These are phyloP conservation scores for Onthophagus taurus DNA, from an alignment of 1,140 invertebrate species.

Conservation along the genomic window DNA sequence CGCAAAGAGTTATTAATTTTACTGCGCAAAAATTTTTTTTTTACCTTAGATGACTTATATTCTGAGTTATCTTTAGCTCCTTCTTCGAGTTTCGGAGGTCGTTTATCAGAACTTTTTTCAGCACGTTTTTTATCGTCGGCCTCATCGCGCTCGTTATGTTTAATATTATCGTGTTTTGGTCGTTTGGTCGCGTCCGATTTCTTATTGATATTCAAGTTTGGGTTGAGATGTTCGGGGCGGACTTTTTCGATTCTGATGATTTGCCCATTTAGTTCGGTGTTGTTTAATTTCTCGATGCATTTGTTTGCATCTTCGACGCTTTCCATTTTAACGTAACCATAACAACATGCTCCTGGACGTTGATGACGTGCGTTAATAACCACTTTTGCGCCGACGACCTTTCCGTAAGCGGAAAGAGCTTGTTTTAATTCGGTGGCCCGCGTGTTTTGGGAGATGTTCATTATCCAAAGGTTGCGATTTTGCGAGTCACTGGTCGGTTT, in stretches of 20 bases:
- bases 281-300: conserved; percentile 81
- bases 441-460: conserved; percentile 78
- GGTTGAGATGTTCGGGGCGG: conserved; percentile 10
- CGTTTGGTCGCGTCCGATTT: conserved; percentile 7
- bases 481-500: conserved; percentile 16
- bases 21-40: background rate
- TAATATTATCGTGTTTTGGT: conserved; percentile 1
- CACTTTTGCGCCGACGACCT: conserved; percentile 93
- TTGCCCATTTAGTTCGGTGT: conserved; percentile 83
- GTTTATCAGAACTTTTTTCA: conserved; percentile 22
- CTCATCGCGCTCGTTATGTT: conserved; percentile 37
- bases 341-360: conserved; percentile 86
- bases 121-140: conserved; percentile 37
- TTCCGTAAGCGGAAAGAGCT: conserved; percentile 85
- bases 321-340: conserved; percentile 91
- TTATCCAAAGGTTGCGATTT: conserved; percentile 80
- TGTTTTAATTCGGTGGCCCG: conserved; percentile 86
- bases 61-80: background rate
- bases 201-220: conserved; percentile 14
- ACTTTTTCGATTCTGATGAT: conserved; percentile 85
- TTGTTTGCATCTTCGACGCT: conserved; percentile 78
- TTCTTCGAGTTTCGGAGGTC: background rate
- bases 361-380: conserved; percentile 86
- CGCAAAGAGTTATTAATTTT: background rate
- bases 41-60: background rate